phyloP scores from a whole-genome alignment of 2,888 invertebrate genomes.

The Lysandra coridon region DNA sequence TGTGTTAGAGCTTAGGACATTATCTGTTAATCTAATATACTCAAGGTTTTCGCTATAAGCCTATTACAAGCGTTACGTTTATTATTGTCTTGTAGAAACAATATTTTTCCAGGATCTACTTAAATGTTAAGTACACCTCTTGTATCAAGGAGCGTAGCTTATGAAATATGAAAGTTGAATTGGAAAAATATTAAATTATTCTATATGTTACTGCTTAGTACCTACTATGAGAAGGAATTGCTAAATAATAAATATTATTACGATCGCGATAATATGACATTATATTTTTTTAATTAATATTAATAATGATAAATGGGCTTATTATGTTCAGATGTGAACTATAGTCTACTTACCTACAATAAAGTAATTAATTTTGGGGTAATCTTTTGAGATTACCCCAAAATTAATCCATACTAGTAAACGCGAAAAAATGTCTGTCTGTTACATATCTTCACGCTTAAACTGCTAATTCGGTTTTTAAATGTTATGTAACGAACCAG shows the following conservation, averaged over 20 bases:
- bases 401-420: too few relatives aligned
- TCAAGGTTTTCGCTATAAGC: not conserved
- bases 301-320: too few relatives aligned
- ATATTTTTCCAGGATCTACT: conserved; percentile 6
- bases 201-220: not conserved
- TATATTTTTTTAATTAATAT: not conserved
- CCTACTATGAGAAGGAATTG: not conserved
- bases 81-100: conserved; percentile 16
- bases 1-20: not conserved
- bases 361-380: too few relatives aligned
- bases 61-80: not conserved
- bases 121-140: not conserved
- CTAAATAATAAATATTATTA: not conserved
- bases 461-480: too few relatives aligned
- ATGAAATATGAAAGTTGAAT: not conserved
- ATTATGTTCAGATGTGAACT: too few relatives aligned
- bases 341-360: too few relatives aligned
- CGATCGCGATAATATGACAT: not conserved
- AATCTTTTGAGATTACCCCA: too few relatives aligned
- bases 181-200: not conserved
- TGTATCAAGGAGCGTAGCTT: not conserved
- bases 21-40: not conserved
- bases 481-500: too few relatives aligned
- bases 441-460: too few relatives aligned
- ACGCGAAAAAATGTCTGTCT: too few relatives aligned